These are phyloP conservation scores for Peromyscus maniculatus DNA, from an alignment of 2,113 vertebrate species.

Conservation along the genomic window DNA sequence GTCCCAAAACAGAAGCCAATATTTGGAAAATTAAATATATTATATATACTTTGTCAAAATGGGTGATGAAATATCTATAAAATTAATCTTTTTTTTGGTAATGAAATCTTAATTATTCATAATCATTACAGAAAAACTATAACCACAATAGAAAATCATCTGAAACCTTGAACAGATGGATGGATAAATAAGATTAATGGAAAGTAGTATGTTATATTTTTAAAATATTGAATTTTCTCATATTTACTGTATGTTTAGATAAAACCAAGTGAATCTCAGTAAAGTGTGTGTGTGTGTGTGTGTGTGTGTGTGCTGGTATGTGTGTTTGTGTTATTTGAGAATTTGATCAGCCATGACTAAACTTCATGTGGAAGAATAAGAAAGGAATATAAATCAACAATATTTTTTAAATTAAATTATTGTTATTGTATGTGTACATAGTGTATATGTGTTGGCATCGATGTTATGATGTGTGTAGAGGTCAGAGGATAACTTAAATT, in stretches of 20 bases:
- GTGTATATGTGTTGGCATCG: background rate
- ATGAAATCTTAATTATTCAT: background rate
- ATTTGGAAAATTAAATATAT: slow-evolving; percentile 36
- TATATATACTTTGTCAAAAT: background rate
- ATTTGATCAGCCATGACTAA: background rate
- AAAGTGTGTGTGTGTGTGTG: background rate
- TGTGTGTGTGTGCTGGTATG: background rate
- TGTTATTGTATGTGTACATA: background rate
- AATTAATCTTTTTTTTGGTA: background rate
- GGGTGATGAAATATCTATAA: background rate
- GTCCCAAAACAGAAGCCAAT: background rate
- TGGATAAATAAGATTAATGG: background rate
- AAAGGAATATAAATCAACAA: background rate
- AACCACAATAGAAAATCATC: background rate
- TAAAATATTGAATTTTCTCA: background rate
- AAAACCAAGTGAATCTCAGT: background rate
- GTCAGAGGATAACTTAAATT: background rate
- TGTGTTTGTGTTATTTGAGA: background rate
- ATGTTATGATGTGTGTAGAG: too few species aligned
- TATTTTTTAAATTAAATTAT: background rate
- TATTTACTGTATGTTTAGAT: background rate
- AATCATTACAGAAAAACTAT: background rate
- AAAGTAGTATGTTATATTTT: background rate
- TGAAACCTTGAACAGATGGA: background rate
- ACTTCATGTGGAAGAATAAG: background rate